Conservation (phyloP, 35 echinoderm and acorn worm genomes). For the Ophioderma brevispina region DNA sequence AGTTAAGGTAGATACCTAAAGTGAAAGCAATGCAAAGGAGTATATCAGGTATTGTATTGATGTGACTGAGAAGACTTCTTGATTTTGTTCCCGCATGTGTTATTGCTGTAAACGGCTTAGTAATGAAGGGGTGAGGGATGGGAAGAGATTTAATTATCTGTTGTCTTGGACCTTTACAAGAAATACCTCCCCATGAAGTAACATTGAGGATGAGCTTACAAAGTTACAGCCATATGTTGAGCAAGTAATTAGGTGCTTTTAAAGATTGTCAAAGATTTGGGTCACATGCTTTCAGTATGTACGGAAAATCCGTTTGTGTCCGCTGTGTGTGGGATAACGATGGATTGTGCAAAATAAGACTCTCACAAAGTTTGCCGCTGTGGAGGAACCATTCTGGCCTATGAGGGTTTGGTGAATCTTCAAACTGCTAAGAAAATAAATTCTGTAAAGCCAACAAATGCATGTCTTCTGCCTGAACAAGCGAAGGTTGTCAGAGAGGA, state of each 20-base stretch:
- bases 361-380: neutral
- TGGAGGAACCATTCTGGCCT: neutral
- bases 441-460: no score
- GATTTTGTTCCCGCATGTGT: neutral
- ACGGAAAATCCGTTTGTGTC: neutral
- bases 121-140: neutral
- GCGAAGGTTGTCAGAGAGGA: no score
- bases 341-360: neutral
- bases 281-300: neutral
- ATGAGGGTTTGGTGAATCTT: neutral
- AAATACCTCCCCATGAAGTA: neutral
- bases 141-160: neutral
- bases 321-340: neutral
- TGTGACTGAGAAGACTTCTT: neutral
- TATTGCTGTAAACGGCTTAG: neutral
- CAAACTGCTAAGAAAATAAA: no score
- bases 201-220: neutral
- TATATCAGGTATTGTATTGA: neutral
- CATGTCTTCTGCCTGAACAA: no score
- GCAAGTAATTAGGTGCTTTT: neutral
- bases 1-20: neutral
- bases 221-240: neutral
- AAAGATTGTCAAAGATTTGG: constrained; percentile 10
- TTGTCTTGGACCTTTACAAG: neutral
- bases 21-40: neutral